Conservation (phyloP, 2,888 invertebrate species). For the Osmoderma eremita region DNA sequence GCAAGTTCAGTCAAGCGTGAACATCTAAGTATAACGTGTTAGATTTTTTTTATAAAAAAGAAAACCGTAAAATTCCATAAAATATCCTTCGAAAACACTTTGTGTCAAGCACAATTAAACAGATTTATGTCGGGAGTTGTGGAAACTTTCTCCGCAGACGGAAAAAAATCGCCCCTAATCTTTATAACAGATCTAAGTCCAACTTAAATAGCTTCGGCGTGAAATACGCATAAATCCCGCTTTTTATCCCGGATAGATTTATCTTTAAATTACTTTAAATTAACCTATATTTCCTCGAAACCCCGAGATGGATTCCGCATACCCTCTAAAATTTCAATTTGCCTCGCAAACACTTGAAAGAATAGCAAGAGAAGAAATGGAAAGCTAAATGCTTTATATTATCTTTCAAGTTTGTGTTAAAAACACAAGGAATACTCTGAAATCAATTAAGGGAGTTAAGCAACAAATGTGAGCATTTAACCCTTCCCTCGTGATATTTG, state of each 20-base stretch:
- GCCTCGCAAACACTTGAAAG: background rate
- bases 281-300: constrained; percentile 3
- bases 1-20: background rate
- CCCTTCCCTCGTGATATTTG: constrained; percentile 1
- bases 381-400: background rate
- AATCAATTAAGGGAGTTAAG: background rate
- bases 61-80: constrained; percentile 12
- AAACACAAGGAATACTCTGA: background rate
- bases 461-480: background rate
- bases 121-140: constrained; percentile 31
- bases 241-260: constrained; percentile 20
- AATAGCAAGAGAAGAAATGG: background rate
- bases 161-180: constrained; percentile 28
- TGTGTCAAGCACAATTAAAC: constrained; percentile 29
- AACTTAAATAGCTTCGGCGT: constrained; percentile 32
- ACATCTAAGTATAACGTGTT: background rate
- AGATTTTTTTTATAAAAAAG: background rate
- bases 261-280: constrained; percentile 20
- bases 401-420: background rate
- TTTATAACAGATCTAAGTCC: constrained; percentile 28
- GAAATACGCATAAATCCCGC: constrained; percentile 27
- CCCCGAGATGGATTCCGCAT: background rate
- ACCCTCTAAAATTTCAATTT: background rate
- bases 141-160: constrained; percentile 12
- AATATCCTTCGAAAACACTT: constrained; percentile 17